Percentiles rank a stretch among this genome's conserved stretches.
phyloP scores from a whole-genome alignment of 37 sponge, comb jelly and placozoan genomes.

The Eunapius fragilis region DNA sequence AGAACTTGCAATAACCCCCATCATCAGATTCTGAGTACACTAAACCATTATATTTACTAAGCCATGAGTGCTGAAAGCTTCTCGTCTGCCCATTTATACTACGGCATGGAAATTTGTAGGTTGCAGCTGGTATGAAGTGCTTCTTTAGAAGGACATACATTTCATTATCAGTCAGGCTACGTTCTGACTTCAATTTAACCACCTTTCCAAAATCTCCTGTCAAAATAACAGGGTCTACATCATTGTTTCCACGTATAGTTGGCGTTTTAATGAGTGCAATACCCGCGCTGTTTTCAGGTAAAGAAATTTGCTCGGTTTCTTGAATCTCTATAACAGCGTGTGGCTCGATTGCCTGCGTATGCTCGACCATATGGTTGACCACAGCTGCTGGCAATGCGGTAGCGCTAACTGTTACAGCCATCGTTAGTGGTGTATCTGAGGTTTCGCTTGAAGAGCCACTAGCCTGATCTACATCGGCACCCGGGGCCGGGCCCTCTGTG shows the following conservation, averaged over 20 bases:
- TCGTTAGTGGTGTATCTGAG: too few relatives aligned
- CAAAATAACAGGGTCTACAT: conserved; percentile 18
- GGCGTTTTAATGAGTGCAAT: too few relatives aligned
- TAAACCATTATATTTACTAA: conserved; percentile 21
- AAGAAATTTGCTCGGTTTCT: too few relatives aligned
- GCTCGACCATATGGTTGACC: too few relatives aligned
- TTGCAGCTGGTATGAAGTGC: conserved; percentile 30
- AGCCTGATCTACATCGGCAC: too few relatives aligned
- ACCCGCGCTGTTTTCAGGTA: too few relatives aligned
- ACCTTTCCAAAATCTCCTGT: conserved; percentile 60
- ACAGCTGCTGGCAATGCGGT: too few relatives aligned
- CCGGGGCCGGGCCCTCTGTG: too few relatives aligned
- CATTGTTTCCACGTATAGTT: not conserved
- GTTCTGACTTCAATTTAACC: conserved; percentile 23
- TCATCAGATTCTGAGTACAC: conserved; percentile 40
- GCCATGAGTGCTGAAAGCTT: conserved; percentile 41
- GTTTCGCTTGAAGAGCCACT: too few relatives aligned
- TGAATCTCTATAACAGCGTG: too few relatives aligned
- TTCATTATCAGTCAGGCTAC: conserved; percentile 49
- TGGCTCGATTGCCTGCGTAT: too few relatives aligned
- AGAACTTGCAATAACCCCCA: conserved; percentile 67
- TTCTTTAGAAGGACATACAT: conserved; percentile 25
- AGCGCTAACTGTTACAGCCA: too few relatives aligned
- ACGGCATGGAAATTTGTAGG: conserved; percentile 47
- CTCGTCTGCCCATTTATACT: conserved; percentile 5